phyloP scores from a whole-genome alignment of 2,797 vertebrate genomes.

The Spinibarbus caldwelli region DNA sequence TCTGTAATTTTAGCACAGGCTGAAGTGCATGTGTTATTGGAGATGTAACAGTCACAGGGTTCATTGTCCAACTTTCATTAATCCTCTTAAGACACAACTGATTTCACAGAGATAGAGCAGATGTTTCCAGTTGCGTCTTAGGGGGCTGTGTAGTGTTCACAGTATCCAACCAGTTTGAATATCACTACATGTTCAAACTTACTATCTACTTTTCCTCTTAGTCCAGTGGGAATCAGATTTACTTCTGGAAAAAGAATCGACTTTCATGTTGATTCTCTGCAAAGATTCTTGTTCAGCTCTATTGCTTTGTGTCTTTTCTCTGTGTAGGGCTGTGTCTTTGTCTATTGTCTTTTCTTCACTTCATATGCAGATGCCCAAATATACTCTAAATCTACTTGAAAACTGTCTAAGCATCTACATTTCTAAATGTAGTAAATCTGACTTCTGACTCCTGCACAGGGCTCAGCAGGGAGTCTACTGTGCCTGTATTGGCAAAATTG shows the following conservation, averaged over 20 bases:
- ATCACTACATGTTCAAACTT: slow-evolving; percentile 3
- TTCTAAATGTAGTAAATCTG: slow-evolving; percentile 5
- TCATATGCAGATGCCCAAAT: not conserved
- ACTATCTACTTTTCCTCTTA: not conserved
- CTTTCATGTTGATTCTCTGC: not conserved
- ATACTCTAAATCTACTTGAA: not conserved
- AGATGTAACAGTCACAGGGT: slow-evolving; percentile 15
- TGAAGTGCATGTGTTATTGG: not conserved
- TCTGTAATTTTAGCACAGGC: not conserved
- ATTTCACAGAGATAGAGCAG: slow-evolving; percentile 47
- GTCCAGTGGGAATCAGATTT: slow-evolving; percentile 9
- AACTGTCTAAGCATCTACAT: not conserved
- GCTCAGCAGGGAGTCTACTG: not conserved
- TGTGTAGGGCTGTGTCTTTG: not conserved
- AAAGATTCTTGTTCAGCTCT: not conserved
- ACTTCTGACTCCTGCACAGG: not conserved
- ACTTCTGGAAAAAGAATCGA: not conserved
- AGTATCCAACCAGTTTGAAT: not conserved
- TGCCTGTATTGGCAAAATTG: not conserved
- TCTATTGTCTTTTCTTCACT: not conserved
- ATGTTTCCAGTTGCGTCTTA: slow-evolving; percentile 55
- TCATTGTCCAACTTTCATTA: slow-evolving; percentile 23
- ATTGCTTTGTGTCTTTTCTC: not conserved
- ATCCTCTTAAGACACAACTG: slow-evolving; percentile 47
- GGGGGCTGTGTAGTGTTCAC: slow-evolving; percentile 43